Conservation (phyloP, 2,888 invertebrate genomes). For the Notodonta dromedarius region DNA sequence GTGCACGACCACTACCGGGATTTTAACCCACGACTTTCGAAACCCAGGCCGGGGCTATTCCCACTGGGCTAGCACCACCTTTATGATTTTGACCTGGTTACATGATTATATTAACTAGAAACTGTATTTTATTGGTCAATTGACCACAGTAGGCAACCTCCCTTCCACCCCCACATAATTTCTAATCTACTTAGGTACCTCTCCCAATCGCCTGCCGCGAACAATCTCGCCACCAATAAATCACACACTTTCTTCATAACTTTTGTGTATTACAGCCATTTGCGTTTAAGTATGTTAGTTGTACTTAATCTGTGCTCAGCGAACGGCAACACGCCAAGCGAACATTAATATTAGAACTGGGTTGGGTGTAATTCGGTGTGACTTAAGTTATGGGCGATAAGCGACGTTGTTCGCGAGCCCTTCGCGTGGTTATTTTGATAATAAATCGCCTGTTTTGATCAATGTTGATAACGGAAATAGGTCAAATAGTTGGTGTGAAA, state of each 20-base stretch:
- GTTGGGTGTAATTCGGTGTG: slow-evolving; percentile 46
- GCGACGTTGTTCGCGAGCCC: slow-evolving; percentile 4
- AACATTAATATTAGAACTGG: slow-evolving; percentile 77
- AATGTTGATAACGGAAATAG: neutral
- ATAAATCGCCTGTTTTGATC: neutral
- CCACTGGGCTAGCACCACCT: too few species aligned
- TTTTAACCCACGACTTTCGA: too few species aligned
- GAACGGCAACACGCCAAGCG: slow-evolving; percentile 70
- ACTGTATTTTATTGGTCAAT: neutral
- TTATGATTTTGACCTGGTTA: too few species aligned
- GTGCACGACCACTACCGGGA: too few species aligned
- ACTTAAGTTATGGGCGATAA: slow-evolving; percentile 21
- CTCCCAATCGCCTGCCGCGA: slow-evolving; percentile 3
- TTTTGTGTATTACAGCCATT: slow-evolving; percentile 43
- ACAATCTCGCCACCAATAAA: slow-evolving; percentile 50
- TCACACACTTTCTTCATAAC: slow-evolving; percentile 50
- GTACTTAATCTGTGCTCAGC: slow-evolving; percentile 71
- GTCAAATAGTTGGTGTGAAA: too few species aligned
- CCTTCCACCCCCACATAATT: neutral
- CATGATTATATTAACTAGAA: too few species aligned
- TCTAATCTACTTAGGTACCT: neutral
- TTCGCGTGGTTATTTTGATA: slow-evolving; percentile 3
- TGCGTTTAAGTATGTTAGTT: slow-evolving; percentile 54
- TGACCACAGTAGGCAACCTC: neutral
- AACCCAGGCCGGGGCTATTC: too few species aligned